Conservation (phyloP, 2,113 vertebrate species). For the Gila orcuttii region DNA sequence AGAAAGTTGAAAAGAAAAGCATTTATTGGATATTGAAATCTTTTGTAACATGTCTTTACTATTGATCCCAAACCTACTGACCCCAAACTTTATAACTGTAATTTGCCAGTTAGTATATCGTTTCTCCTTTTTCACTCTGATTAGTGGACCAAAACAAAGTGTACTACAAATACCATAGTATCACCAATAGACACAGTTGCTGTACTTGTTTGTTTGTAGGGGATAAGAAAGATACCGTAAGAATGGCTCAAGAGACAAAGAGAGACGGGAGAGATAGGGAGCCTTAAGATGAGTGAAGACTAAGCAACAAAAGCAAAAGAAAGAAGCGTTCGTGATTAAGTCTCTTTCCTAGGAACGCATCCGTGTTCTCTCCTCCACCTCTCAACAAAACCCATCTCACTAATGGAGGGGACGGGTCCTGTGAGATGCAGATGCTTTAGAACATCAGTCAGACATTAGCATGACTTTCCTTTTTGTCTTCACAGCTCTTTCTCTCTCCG, state of each 20-base stretch:
- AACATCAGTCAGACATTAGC: slow-evolving; percentile 61
- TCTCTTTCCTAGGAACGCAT: background rate
- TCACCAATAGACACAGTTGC: background rate
- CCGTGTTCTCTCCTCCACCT: background rate
- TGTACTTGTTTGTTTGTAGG: background rate
- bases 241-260: background rate
- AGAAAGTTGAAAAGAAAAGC: background rate
- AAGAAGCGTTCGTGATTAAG: slow-evolving; percentile 5
- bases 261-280: background rate
- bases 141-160: background rate
- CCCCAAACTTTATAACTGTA: too few relatives aligned
- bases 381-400: slow-evolving; percentile 22
- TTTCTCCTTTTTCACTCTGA: background rate
- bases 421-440: slow-evolving; percentile 67
- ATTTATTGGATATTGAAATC: background rate
- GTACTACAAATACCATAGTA: background rate
- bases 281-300: background rate
- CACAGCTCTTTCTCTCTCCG: slow-evolving; percentile 51
- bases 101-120: too few relatives aligned
- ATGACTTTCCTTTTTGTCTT: slow-evolving; percentile 66
- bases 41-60: background rate
- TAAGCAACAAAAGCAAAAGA: slow-evolving; percentile 7
- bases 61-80: background rate
- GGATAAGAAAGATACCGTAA: background rate
- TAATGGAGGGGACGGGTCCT: slow-evolving; percentile 64